phyloP scores from a whole-genome alignment of 1,140 invertebrate genomes.

The Platyura marginata region DNA sequence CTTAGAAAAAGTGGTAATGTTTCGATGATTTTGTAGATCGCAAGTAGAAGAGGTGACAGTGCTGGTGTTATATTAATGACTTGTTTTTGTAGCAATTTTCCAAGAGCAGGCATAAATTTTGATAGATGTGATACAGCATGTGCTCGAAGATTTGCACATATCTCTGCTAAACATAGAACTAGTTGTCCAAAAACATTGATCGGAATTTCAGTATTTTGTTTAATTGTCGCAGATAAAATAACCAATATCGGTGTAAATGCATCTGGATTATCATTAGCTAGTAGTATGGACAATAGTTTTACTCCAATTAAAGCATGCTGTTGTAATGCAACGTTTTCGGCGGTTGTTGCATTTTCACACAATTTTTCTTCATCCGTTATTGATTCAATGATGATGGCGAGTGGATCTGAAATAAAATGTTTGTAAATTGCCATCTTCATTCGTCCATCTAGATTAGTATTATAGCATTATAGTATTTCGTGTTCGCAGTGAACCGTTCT shows the following conservation, averaged over 20 bases:
- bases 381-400: constrained; percentile 42
- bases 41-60: neutral
- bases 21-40: constrained; percentile 47
- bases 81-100: constrained; percentile 36
- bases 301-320: constrained; percentile 65
- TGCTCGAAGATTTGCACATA: constrained; percentile 50
- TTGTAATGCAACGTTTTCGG: constrained; percentile 43
- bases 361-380: constrained; percentile 26
- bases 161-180: constrained; percentile 62
- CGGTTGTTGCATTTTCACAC: constrained; percentile 21
- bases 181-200: constrained; percentile 52
- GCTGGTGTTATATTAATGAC: constrained; percentile 1
- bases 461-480: too few species aligned
- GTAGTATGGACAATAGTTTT: constrained; percentile 54
- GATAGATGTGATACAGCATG: constrained; percentile 51
- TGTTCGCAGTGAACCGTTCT: too few species aligned
- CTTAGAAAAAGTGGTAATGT: constrained; percentile 63
- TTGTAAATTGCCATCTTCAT: too few species aligned
- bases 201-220: constrained; percentile 33
- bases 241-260: constrained; percentile 44
- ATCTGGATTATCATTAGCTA: constrained; percentile 40
- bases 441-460: too few species aligned
- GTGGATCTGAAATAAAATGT: constrained; percentile 20
- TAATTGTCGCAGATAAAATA: constrained; percentile 37
- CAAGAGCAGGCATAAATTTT: constrained; percentile 60